Base-by-base conservation (phyloP, 1,140 invertebrate genomes). In the Maniola jurtina region DNA sequence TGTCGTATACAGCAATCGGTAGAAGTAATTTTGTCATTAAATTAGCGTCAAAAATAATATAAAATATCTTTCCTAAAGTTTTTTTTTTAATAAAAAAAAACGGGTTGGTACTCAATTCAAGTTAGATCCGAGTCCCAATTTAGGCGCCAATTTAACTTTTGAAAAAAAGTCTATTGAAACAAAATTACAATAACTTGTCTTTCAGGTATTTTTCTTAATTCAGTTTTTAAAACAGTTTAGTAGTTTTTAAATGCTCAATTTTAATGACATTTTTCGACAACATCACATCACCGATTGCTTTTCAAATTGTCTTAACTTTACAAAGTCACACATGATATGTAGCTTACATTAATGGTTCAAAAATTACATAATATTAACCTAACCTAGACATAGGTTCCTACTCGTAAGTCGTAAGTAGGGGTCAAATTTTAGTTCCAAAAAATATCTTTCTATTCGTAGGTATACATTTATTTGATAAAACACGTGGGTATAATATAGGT, bases 71-170 rank as follows among this genome's bases (percentile, higher is more conserved):
- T 7, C 14, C 15, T 6, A 15, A 50, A 8, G 14, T 50, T 25
- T 11, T 16, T 6, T 15, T 2, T 6, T 11, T 6, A 25, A 16
- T 50, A 50, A 0, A 8, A 50, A 16, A 11, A 8, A 50, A 50
- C 7, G 0, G 16, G 40, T 6, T 68, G 59, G 55, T 60, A 45
- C 66, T 54, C 60, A 58, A 62, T 15, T 45, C 50, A 34, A 42
- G 60, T 4, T 34, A n/a, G n/a, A n/a, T n/a, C n/a, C 6, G 40
- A 57, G 45, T 36, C 66, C 60, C 66, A 63, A 2, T 14, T 62
- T 63, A 60, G 66, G 66, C 55, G 60, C 66, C 66, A 61, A 16
- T 56, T 62, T 40, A 14, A 36, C 6, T 57, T 47, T 62, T 34
- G 25, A 2, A 4, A 25, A 25, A 25, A 25, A 25, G 25, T 25